A percentile compares a stretch with the other conserved stretches of the same genome.
Conservation (phyloP, 2,113 vertebrate genomes). For the Toxotes jaculatrix region DNA sequence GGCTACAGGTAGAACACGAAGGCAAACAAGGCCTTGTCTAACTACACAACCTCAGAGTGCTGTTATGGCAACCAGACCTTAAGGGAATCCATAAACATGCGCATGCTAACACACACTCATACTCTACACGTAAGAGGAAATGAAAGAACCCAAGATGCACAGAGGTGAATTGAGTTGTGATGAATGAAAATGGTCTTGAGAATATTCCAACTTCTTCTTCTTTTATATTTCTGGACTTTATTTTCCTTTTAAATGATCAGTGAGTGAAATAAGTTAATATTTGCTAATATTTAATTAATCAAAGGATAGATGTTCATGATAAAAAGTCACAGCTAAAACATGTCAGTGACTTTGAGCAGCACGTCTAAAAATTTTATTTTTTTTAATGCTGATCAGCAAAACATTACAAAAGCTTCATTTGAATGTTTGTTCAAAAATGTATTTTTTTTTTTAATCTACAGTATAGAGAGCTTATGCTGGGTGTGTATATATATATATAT, state of each 20-base stretch:
- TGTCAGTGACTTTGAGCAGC: neutral
- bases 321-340: neutral
- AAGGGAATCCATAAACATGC: slow-evolving; percentile 14
- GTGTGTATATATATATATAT: no score
- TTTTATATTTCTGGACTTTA: neutral
- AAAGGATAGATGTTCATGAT: neutral
- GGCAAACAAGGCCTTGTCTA: slow-evolving; percentile 19
- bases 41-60: neutral
- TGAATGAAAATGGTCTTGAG: neutral
- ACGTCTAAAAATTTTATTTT: neutral
- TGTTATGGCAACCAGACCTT: slow-evolving; percentile 43
- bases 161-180: neutral
- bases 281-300: neutral
- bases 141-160: neutral
- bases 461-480: no score
- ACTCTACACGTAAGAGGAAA: neutral
- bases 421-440: no score
- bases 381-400: no score
- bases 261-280: neutral
- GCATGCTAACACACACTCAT: neutral
- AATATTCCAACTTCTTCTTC: neutral
- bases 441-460: neutral
- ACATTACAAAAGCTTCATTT: no score
- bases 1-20: slow-evolving; percentile 44
- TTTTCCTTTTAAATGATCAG: neutral